A percentile compares a stretch with the other conserved stretches of the same genome.
phyloP scores from a whole-genome alignment of 2,797 vertebrate species.

The Pogoniulus pusillus region DNA sequence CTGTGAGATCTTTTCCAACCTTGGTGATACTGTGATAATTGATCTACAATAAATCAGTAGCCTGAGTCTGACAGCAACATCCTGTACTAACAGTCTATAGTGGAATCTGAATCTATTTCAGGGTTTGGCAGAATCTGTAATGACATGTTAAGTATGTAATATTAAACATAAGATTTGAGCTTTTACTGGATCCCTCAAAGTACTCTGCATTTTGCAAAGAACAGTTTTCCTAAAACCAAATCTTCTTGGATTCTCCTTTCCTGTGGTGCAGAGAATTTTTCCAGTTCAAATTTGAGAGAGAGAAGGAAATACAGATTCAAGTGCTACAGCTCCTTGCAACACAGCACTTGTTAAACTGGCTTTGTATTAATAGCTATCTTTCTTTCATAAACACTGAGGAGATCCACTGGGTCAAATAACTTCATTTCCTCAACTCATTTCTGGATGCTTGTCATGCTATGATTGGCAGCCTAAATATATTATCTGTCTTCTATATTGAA shows the following conservation, averaged over 20 bases:
- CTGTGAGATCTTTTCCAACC: no score
- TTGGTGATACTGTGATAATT: neutral
- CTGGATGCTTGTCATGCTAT: neutral
- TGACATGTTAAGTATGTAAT: neutral
- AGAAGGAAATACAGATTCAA: neutral
- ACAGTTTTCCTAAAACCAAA: conserved; percentile 14
- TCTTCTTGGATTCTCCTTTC: neutral
- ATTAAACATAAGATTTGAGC: neutral
- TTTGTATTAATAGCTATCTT: neutral
- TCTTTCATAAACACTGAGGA: neutral
- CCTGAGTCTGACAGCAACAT: neutral
- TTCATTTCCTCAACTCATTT: neutral
- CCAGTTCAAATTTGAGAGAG: neutral
- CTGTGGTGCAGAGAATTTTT: neutral
- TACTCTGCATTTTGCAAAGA: neutral
- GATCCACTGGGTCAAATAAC: neutral
- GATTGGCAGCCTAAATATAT: neutral
- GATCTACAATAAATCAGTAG: neutral
- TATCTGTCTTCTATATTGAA: neutral
- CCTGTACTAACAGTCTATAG: conserved; percentile 15
- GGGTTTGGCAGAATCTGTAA: neutral
- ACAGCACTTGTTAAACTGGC: neutral
- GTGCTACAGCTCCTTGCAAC: neutral
- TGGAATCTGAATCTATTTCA: conserved; percentile 1
- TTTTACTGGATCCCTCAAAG: neutral